phyloP scores from a whole-genome alignment of 2,888 invertebrate species.

The Sclerodermus sp. region DNA sequence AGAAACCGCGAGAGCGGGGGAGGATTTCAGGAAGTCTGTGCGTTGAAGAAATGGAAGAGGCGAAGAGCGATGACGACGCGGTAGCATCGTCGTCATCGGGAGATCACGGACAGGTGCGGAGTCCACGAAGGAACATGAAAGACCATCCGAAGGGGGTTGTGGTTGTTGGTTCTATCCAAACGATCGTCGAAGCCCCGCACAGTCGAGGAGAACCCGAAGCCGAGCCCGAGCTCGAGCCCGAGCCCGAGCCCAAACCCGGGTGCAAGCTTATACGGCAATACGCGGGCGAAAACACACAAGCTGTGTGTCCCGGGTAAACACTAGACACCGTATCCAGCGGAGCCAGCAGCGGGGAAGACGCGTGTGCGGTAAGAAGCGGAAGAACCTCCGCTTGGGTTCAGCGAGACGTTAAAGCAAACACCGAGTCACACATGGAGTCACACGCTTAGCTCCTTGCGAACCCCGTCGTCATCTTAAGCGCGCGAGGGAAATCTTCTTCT shows the following conservation, averaged over 20 bases:
- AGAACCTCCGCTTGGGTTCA: constrained; percentile 31
- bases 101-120: too few species aligned
- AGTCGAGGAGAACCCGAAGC: too few species aligned
- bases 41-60: too few species aligned
- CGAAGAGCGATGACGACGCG: too few species aligned
- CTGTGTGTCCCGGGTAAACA: constrained; percentile 52
- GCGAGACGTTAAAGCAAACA: constrained; percentile 56
- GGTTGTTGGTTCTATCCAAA: too few species aligned
- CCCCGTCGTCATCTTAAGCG: not conserved
- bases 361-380: constrained; percentile 13
- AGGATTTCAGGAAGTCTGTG: too few species aligned
- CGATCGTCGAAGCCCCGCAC: too few species aligned
- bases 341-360: constrained; percentile 14
- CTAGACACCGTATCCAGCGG: constrained; percentile 20
- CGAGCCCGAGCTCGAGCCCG: too few species aligned
- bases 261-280: constrained; percentile 32
- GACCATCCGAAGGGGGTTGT: too few species aligned
- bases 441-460: constrained; percentile 20
- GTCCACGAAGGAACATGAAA: too few species aligned
- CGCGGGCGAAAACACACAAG: constrained; percentile 51
- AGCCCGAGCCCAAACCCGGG: constrained; percentile 15
- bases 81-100: too few species aligned
- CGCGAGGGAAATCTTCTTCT: not conserved
- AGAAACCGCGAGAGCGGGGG: too few species aligned
- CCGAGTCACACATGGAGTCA: constrained; percentile 45